phyloP scores from a whole-genome alignment of 1,140 invertebrate species.

The Nasonia longicornis region DNA sequence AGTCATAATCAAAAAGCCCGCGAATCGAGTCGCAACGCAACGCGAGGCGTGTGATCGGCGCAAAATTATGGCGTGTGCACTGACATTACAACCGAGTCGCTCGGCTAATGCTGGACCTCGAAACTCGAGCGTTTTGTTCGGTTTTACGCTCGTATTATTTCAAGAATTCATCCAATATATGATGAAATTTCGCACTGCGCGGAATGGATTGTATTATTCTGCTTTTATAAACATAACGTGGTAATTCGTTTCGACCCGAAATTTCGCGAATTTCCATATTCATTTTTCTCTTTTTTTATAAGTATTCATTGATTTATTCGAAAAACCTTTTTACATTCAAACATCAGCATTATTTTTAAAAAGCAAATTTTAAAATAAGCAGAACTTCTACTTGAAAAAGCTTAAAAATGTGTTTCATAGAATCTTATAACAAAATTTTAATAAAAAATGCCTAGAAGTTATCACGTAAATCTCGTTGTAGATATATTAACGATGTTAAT shows the following conservation, averaged over 20 bases:
- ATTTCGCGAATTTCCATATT: not conserved
- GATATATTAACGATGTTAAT: not conserved
- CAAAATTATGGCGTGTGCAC: not conserved
- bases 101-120: not conserved
- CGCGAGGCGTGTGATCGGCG: not conserved
- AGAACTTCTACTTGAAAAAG: too few species aligned
- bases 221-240: not conserved
- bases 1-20: not conserved
- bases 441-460: too few species aligned
- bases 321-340: too few species aligned
- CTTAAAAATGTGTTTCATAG: too few species aligned
- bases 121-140: conserved; percentile 4
- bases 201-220: not conserved
- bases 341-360: too few species aligned
- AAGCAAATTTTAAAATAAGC: too few species aligned
- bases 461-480: not conserved
- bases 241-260: not conserved
- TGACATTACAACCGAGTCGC: not conserved
- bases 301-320: not conserved
- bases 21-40: not conserved
- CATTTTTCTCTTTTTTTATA: not conserved
- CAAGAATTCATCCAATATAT: not conserved
- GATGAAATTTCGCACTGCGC: not conserved
- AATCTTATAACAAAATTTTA: too few species aligned
- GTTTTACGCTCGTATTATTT: conserved; percentile 1